Percentiles rank a stretch among this genome's conserved stretches.
These are phyloP conservation scores for Lonchura striata DNA, from an alignment of 2,113 vertebrate genomes.

Conservation along the genomic window DNA sequence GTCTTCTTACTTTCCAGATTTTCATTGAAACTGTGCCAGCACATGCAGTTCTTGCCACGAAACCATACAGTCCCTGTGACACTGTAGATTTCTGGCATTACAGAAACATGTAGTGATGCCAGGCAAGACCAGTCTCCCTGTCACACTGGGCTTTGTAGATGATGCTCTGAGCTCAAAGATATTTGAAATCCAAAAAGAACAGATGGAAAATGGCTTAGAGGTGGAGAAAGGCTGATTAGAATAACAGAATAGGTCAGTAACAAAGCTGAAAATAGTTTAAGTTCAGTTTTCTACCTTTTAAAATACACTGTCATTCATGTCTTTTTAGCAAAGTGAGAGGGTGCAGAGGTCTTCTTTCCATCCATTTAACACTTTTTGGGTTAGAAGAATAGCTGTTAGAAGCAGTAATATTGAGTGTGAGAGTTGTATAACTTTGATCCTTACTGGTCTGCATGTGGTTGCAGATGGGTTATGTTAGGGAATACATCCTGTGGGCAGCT, in stretches of 20 bases:
- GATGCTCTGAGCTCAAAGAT: background rate
- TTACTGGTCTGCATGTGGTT: background rate
- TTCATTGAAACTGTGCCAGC: background rate
- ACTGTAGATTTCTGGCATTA: background rate
- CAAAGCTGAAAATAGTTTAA: background rate
- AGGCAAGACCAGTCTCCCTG: background rate
- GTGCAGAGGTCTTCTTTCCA: background rate
- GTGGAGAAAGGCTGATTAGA: background rate
- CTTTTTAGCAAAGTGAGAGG: background rate
- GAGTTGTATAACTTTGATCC: background rate
- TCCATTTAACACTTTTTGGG: background rate
- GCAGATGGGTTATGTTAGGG: conserved; percentile 96
- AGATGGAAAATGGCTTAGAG: background rate
- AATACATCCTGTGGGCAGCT: conserved; percentile 96
- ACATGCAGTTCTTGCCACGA: background rate
- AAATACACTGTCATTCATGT: background rate
- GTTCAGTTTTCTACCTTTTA: background rate
- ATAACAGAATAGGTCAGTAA: background rate
- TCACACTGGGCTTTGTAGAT: background rate
- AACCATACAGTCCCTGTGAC: background rate
- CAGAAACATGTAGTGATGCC: background rate
- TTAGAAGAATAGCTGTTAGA: background rate
- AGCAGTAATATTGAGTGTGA: background rate
- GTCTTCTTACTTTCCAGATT: background rate
- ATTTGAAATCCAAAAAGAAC: background rate